Evolutionary conservation across 2,113 vertebrate species (phyloP), one percentile per base, ranked within the genome.

Genomic region (Pseudorectes ferrugineus): DNA sequence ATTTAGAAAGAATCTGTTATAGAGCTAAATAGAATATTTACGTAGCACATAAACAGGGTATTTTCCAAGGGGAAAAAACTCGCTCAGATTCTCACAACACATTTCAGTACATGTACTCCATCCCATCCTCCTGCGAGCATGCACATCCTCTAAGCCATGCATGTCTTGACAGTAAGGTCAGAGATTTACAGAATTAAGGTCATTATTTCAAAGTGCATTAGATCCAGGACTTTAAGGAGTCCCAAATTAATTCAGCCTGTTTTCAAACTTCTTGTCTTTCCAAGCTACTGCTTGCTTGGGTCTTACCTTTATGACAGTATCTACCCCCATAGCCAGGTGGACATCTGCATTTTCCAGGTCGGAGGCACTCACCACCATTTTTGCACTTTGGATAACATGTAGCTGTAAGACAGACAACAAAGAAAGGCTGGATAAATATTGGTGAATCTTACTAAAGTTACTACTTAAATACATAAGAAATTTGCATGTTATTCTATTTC

Each of bases 361-460:
- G 97, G 54, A 99, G 98, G 93, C 98, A 99, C 72, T 95, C 96
- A 73, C 98, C 98, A 68, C 98, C 98, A 21, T 99, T 99, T 97
- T 99, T 99, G 97, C 98, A 99, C 96, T 99, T 99, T 75, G 98
- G 98, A 42, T 98, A 98, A 95, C 99, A 97, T 6, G 92, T 97
- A 85, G 96, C 97, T 97, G 58, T 55, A 95, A 92, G 46, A 91
- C 22, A 91, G 29, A 51, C 12, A 72, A 78, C 11, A 92, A 90
- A 75, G 11, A 76, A 85, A 92, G 23, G 5, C 11, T 68, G 48
- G 31, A 58, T 83, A 87, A 92, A 40, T 74, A 46, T 0, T 49
- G 19, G 8, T 51, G 48, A 78, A 67, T 22, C 21, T 78, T 43
- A 79, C 3, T 49, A 11, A 77, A 89, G 26, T 36, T 63, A 23